Evolutionary conservation across 2,797 vertebrate species (phyloP), one percentile per base, ranked within the genome.

Genomic region (Poeciliopsis turneri): DNA sequence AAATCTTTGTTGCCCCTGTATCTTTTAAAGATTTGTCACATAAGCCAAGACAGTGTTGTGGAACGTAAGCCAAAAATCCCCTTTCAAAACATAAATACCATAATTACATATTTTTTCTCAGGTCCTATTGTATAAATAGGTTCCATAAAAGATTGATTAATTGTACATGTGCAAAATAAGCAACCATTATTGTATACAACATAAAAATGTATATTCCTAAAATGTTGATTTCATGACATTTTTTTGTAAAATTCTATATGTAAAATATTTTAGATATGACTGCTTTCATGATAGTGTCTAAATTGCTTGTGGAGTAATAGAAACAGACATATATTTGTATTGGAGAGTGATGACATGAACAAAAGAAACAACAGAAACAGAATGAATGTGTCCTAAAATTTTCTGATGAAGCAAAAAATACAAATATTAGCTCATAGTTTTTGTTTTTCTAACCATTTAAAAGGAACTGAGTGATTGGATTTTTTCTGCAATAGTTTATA

Each of bases 311-410:
- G 28, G 15, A 33, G 13, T 18, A 30, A 16, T 59, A 59, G n/a
- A 28, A 59, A 59, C n/a, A 28, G 28, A 23, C 20, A 23, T 20
- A 0, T 51, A 49, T 49, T 49, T 49, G 47, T 20, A 20, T 51
- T 51, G 49, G 8, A 25, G 51, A 53, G 23, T 8, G 9, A 23
- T 53, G 51, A 25, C 51, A 53, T 53, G 20, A 51, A 51, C 39
- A 39, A 39, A 5, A 39, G 39, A 39, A 39, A 73, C 33, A 15
- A 53, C 30, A 39, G 72, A 15, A 73, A 30, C 72, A 73, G 72
- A 73, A 36, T 53, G 47, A 36, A 73, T 73, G 59, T 64, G 59
- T 64, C 59, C 30, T 36, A 36, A 64, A 64, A 36, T 33, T 64
- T 16, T 64, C 33, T 16, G 59, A 64, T 18, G n/a, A 64, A 20